Percentiles rank a stretch among this genome's conserved stretches.
Evolutionary conservation across 1,140 invertebrate species (phyloP).

Genomic region (Cotesia glomerata): DNA sequence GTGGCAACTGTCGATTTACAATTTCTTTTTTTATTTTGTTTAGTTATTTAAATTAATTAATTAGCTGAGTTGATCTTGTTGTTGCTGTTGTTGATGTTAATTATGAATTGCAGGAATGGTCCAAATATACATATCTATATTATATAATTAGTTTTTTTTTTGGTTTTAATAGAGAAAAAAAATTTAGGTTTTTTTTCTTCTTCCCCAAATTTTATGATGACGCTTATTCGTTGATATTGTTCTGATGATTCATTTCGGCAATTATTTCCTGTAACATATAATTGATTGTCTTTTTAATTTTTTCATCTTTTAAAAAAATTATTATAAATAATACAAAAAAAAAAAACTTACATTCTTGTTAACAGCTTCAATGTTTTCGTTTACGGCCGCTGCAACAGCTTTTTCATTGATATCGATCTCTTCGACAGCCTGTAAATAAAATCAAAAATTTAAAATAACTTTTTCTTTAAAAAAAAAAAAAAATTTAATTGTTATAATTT

Average conservation of each 20-base stretch:
- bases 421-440: slow-evolving; percentile 53
- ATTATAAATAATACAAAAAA: neutral
- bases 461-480: neutral
- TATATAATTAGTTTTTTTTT: slow-evolving; percentile 56
- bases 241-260: slow-evolving; percentile 57
- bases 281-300: slow-evolving; percentile 22
- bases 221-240: slow-evolving; percentile 59
- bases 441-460: slow-evolving; percentile 17
- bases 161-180: slow-evolving; percentile 64
- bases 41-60: neutral
- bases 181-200: slow-evolving; percentile 39
- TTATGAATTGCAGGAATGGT: slow-evolving; percentile 60
- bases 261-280: slow-evolving; percentile 57
- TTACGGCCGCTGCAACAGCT: slow-evolving; percentile 58
- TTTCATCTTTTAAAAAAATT: neutral
- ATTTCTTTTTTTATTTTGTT: slow-evolving; percentile 23
- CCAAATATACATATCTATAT: slow-evolving; percentile 65
- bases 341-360: slow-evolving; percentile 55
- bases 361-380: slow-evolving; percentile 54
- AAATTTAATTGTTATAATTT: neutral
- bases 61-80: neutral
- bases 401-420: slow-evolving; percentile 60
- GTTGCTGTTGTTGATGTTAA: slow-evolving; percentile 13
- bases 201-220: slow-evolving; percentile 58
- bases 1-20: slow-evolving; percentile 21